phyloP scores from a whole-genome alignment of 92 coral and sea anemone genomes.

The Diadumene lineata region DNA sequence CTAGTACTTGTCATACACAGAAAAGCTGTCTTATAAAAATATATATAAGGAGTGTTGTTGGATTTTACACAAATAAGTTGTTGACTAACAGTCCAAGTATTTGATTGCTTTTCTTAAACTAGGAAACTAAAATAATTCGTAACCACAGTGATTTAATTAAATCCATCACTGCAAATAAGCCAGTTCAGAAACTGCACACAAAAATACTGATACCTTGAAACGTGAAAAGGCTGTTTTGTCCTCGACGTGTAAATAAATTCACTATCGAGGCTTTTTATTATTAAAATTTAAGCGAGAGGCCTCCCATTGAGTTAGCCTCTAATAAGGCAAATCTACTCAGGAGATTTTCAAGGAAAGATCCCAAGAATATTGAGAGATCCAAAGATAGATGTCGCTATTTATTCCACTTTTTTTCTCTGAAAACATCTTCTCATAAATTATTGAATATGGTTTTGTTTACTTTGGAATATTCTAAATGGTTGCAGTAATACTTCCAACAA shows the following conservation, averaged over 20 bases:
- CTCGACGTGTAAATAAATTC: slow-evolving; percentile 11
- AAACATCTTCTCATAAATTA: background rate
- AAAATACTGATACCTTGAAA: background rate
- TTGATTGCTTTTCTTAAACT: slow-evolving; percentile 2
- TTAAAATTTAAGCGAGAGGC: slow-evolving; percentile 17
- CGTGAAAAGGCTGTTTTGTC: background rate
- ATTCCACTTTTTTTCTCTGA: background rate
- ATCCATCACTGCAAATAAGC: background rate
- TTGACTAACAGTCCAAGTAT: background rate
- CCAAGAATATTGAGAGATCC: background rate
- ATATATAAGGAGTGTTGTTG: background rate
- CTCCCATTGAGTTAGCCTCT: slow-evolving; percentile 6
- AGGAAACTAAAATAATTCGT: background rate
- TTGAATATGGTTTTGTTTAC: background rate
- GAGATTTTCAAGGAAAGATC: slow-evolving; percentile 3
- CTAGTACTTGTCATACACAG: background rate
- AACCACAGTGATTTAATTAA: no score
- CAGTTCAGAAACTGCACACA: background rate
- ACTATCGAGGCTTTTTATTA: slow-evolving; percentile 7
- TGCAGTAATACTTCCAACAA: background rate
- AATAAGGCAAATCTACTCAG: slow-evolving; percentile 12
- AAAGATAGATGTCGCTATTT: background rate
- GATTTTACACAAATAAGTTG: background rate
- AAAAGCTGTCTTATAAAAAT: background rate
- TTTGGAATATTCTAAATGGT: background rate